These are phyloP conservation scores for Doris montereyensis DNA, from an alignment of 2,888 invertebrate genomes.

Conservation along the genomic window DNA sequence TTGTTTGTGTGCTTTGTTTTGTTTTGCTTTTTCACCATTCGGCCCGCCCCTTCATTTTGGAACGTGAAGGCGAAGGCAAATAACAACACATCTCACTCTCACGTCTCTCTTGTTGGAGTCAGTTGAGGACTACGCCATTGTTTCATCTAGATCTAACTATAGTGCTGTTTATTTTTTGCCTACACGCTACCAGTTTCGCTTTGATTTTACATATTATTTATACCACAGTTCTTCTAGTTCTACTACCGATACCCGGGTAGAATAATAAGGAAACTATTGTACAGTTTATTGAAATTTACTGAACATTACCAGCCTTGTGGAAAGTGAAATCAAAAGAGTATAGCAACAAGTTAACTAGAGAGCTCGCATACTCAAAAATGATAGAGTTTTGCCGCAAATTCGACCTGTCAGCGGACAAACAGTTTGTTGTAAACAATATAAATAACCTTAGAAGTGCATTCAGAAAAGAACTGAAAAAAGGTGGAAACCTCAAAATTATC, in stretches of 20 bases:
- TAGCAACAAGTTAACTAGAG: not conserved
- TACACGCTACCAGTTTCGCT: no score
- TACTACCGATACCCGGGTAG: not conserved
- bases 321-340: not conserved
- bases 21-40: no score
- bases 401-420: not conserved
- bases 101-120: no score
- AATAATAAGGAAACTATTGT: not conserved
- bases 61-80: no score
- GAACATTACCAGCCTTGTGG: not conserved
- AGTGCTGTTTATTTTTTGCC: no score
- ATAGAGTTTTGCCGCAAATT: not conserved
- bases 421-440: slow-evolving; percentile 6
- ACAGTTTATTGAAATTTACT: not conserved
- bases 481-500: not conserved
- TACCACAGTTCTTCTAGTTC: no score
- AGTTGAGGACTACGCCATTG: no score
- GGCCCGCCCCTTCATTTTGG: no score
- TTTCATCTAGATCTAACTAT: no score
- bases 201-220: no score
- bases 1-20: no score
- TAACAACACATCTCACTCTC: no score
- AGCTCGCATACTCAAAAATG: not conserved
- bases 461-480: slow-evolving; percentile 10
- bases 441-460: not conserved